A percentile compares a stretch with the other conserved stretches of the same genome.
These are phyloP conservation scores for Orbicella faveolata DNA, from an alignment of 64 coral and sea anemone genomes.

Conservation along the genomic window DNA sequence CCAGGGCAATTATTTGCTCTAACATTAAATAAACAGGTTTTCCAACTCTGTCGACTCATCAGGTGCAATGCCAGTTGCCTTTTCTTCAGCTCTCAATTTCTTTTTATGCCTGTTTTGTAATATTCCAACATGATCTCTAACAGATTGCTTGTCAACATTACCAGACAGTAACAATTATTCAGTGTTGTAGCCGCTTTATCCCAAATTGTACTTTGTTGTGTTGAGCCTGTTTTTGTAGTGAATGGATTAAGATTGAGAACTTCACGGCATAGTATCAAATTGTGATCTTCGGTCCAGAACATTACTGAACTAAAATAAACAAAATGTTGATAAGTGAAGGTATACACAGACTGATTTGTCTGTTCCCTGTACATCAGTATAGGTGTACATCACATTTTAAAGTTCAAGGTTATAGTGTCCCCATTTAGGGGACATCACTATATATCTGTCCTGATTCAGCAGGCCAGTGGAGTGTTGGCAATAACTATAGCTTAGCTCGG, in stretches of 20 bases:
- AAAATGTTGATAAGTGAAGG: constrained; percentile 58
- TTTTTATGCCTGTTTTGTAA: constrained; percentile 57
- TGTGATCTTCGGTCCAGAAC: constrained; percentile 37
- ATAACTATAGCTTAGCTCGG: too few relatives aligned
- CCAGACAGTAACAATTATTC: constrained; percentile 48
- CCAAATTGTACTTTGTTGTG: constrained; percentile 46
- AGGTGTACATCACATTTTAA: too few relatives aligned
- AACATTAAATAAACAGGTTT: too few relatives aligned
- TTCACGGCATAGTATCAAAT: constrained; percentile 48
- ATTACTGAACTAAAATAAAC: constrained; percentile 57
- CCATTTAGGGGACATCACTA: too few relatives aligned
- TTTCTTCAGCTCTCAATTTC: constrained; percentile 66
- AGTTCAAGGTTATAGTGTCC: too few relatives aligned
- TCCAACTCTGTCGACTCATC: constrained; percentile 56
- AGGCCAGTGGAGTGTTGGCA: too few relatives aligned
- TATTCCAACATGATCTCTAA: too few relatives aligned
- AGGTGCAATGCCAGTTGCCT: constrained; percentile 49
- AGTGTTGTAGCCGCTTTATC: constrained; percentile 55
- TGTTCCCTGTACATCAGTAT: too few relatives aligned
- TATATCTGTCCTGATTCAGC: too few relatives aligned
- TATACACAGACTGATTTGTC: constrained; percentile 45
- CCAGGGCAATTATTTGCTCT: too few relatives aligned
- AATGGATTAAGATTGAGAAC: constrained; percentile 45
- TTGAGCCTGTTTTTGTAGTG: constrained; percentile 41
- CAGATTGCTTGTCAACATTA: constrained; percentile 68